A percentile compares a stretch with the other conserved stretches of the same genome.
phyloP scores from a whole-genome alignment of 2,113 vertebrate species.

The Tachysurus vachellii region DNA sequence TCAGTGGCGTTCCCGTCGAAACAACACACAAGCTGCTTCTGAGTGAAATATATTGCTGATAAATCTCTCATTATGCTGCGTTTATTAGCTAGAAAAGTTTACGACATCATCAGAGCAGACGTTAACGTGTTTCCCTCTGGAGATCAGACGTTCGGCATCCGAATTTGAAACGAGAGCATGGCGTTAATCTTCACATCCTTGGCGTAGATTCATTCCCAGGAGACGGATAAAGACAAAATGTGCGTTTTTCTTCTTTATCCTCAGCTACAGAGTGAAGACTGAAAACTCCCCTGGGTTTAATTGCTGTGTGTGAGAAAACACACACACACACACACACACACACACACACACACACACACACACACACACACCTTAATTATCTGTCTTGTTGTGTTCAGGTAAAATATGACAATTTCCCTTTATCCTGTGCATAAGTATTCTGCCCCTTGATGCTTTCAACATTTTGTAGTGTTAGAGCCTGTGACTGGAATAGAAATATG shows the following conservation, averaged over 20 bases:
- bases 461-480: background rate
- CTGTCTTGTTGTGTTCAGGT: background rate
- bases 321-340: background rate
- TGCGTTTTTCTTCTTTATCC: background rate
- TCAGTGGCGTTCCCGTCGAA: no score
- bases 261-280: background rate
- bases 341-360: no score
- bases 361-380: background rate
- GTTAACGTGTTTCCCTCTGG: constrained; percentile 2
- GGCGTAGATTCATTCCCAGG: background rate
- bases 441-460: background rate
- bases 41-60: background rate
- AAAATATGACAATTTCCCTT: no score
- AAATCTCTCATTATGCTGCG: background rate
- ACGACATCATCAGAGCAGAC: constrained; percentile 16
- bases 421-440: background rate
- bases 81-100: background rate
- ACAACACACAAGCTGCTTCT: background rate
- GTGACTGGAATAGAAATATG: background rate
- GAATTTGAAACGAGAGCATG: constrained; percentile 19
- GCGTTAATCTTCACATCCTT: constrained; percentile 35
- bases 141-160: background rate
- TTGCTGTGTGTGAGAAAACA: background rate
- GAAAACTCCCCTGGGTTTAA: background rate
- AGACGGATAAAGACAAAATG: background rate